Conservation (phyloP, 2,797 vertebrate species). For the Halcyon badia region DNA sequence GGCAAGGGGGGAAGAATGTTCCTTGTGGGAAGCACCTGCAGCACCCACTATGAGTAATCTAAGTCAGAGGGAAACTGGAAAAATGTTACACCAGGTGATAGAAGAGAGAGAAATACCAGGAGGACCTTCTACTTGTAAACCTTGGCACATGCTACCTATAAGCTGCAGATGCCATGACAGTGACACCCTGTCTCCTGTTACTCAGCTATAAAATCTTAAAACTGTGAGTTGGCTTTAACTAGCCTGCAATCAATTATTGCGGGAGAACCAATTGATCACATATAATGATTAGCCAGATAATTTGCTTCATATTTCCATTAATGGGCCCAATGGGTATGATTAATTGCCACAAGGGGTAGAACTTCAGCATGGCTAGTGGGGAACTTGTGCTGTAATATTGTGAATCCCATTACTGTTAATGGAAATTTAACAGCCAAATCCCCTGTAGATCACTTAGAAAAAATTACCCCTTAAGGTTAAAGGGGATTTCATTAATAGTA, state of each 20-base stretch:
- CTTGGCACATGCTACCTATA: fast-evolving
- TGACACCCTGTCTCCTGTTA: neutral
- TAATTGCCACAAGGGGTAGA: conserved; percentile 43
- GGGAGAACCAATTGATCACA: conserved; percentile 44
- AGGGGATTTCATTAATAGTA: conserved; percentile 60
- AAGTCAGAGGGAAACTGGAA: neutral
- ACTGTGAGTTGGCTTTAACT: neutral
- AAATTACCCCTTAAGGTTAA: conserved; percentile 71
- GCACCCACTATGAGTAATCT: fast-evolving
- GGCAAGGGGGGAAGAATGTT: fast-evolving
- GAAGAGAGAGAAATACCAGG: neutral
- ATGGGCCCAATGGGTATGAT: conserved; percentile 39
- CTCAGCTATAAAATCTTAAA: neutral
- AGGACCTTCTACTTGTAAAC: neutral
- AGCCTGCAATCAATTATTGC: conserved; percentile 6
- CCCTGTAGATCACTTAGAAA: conserved; percentile 57
- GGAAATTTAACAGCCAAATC: conserved; percentile 70
- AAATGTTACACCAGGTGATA: neutral
- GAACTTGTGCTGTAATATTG: conserved; percentile 27
- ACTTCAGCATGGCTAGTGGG: conserved; percentile 28
- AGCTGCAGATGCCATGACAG: neutral
- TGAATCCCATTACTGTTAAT: conserved; percentile 66
- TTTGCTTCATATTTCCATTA: conserved; percentile 63
- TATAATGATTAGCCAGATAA: conserved; percentile 49
- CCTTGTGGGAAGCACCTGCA: neutral